Evolutionary conservation across 2,888 invertebrate species (phyloP).

Genomic region (Paralinhomoeus sp.): DNA sequence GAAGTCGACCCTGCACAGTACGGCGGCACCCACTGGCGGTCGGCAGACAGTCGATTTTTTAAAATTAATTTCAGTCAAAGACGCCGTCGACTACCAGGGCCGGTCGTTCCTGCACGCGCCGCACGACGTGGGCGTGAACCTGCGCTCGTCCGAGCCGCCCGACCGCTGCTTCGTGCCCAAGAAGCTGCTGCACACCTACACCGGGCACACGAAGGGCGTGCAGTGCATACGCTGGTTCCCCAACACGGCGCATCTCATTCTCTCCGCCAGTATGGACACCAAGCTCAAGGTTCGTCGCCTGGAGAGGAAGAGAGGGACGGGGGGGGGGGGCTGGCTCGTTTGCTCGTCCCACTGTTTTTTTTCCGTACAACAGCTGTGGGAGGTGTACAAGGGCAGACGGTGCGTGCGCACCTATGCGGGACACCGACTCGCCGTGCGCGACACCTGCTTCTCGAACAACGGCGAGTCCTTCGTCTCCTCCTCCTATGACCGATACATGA

Average conservation of each 20-base stretch:
- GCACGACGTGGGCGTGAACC: conserved; percentile 67
- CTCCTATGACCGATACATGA: conserved; percentile 79
- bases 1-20: conserved; percentile 73
- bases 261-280: conserved; percentile 89
- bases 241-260: conserved; percentile 65
- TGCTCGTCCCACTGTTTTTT: no score
- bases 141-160: conserved; percentile 63
- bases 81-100: conserved; percentile 83
- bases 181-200: conserved; percentile 22
- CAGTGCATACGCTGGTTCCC: conserved; percentile 87
- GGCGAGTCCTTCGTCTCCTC: conserved; percentile 82
- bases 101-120: conserved; percentile 78
- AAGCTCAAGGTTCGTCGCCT: conserved; percentile 50
- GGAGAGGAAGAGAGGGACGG: neutral
- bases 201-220: conserved; percentile 86
- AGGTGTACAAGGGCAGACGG: conserved; percentile 78
- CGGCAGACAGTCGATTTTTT: neutral
- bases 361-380: conserved; percentile 87
- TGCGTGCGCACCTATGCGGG: conserved; percentile 83
- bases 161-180: conserved; percentile 88
- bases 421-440: conserved; percentile 83
- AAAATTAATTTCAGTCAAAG: conserved; percentile 58
- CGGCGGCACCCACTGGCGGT: conserved; percentile 24
- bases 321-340: neutral
- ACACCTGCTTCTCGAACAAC: conserved; percentile 77